phyloP scores from a whole-genome alignment of 1,140 invertebrate genomes.

The Pissodes strobi region DNA sequence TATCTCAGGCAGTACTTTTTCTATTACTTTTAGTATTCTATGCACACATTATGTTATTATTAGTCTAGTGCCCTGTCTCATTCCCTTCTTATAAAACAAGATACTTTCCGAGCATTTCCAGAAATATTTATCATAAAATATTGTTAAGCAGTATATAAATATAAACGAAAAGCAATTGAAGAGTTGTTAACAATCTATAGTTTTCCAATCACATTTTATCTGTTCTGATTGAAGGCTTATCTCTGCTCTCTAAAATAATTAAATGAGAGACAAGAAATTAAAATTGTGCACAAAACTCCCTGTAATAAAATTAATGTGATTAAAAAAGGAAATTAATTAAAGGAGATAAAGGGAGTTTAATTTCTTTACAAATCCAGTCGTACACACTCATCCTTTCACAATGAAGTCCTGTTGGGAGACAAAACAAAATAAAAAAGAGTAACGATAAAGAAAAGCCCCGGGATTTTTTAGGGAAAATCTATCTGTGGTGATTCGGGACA shows the following conservation, averaged over 20 bases:
- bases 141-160: too few relatives aligned
- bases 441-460: slow-evolving; percentile 33
- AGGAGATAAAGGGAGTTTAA: slow-evolving; percentile 34
- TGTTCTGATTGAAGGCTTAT: background rate
- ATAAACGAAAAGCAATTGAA: too few relatives aligned
- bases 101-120: too few relatives aligned
- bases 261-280: slow-evolving; percentile 24
- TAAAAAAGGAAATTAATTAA: slow-evolving; percentile 38
- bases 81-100: too few relatives aligned
- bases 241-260: slow-evolving; percentile 20
- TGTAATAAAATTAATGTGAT: slow-evolving; percentile 37
- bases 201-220: background rate
- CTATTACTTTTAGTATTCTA: too few relatives aligned
- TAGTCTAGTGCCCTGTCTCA: too few relatives aligned
- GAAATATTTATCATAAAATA: too few relatives aligned
- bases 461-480: slow-evolving; percentile 32
- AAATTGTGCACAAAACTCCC: slow-evolving; percentile 19
- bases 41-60: too few relatives aligned
- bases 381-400: slow-evolving; percentile 36
- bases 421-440: slow-evolving; percentile 34
- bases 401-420: slow-evolving; percentile 32
- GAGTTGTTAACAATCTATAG: slow-evolving; percentile 3
- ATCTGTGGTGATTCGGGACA: slow-evolving; percentile 28
- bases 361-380: slow-evolving; percentile 36
- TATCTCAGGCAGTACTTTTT: too few relatives aligned